phyloP scores from a whole-genome alignment of 2,113 vertebrate genomes.

The Hippocampus abdominalis region DNA sequence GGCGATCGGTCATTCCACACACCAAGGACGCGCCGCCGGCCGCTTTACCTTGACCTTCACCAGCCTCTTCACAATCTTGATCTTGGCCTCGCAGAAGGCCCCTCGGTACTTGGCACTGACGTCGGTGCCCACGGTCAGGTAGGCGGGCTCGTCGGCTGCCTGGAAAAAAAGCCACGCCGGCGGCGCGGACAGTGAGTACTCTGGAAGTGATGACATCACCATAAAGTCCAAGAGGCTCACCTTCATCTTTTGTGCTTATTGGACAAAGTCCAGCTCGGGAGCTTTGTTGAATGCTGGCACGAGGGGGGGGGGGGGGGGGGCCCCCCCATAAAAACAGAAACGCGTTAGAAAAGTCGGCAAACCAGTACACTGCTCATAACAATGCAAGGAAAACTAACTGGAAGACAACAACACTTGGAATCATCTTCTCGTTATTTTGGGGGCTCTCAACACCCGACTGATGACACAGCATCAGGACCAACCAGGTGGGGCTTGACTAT shows the following conservation, averaged over 20 bases:
- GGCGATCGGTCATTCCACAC: no score
- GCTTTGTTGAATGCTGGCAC: constrained; percentile 60
- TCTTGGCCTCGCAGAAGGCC: constrained; percentile 99
- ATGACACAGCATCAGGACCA: no score
- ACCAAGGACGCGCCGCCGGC: background rate
- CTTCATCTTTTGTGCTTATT: constrained; percentile 89
- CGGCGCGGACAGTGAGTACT: background rate
- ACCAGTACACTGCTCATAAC: background rate
- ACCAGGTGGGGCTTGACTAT: no score
- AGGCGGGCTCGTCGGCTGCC: constrained; percentile 99
- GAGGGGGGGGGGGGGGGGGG: no score
- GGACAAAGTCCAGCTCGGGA: constrained; percentile 89
- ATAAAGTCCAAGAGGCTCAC: constrained; percentile 70
- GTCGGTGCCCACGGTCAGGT: constrained; percentile 96
- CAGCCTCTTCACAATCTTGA: constrained; percentile 96
- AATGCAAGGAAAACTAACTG: constrained; percentile 3
- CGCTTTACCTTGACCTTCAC: constrained; percentile 94
- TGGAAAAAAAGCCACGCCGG: constrained; percentile 4
- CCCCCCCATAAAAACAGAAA: background rate
- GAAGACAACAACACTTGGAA: constrained; percentile 31
- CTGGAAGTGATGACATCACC: background rate
- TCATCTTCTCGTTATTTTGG: background rate
- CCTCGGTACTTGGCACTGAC: constrained; percentile 99
- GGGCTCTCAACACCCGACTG: background rate
- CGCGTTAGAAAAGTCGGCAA: no score